These are phyloP conservation scores for Rhynchomys soricoides DNA, from an alignment of 2,113 vertebrate genomes.

Conservation along the genomic window DNA sequence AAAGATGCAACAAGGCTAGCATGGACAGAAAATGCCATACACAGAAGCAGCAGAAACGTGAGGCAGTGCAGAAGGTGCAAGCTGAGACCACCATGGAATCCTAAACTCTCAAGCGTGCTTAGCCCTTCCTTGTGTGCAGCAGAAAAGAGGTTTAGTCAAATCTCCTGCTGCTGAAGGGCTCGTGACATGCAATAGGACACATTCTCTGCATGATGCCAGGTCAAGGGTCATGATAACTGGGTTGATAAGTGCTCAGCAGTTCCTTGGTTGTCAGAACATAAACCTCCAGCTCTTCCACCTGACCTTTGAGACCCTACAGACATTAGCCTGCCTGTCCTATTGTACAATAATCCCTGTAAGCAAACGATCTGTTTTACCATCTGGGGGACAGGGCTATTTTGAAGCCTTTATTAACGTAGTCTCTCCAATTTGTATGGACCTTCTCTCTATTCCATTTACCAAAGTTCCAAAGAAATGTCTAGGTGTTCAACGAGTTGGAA, in stretches of 20 bases:
- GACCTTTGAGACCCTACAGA: neutral
- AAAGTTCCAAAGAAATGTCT: neutral
- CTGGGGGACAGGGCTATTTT: neutral
- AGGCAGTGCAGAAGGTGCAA: neutral
- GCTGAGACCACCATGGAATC: no score
- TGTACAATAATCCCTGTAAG: neutral
- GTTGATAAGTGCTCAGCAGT: neutral
- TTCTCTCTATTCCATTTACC: neutral
- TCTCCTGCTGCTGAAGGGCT: neutral
- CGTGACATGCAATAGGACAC: neutral
- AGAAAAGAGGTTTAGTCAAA: neutral
- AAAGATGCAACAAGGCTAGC: neutral
- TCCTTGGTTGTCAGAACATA: conserved; percentile 2
- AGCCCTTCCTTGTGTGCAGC: neutral
- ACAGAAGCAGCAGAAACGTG: neutral
- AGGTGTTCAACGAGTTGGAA: neutral
- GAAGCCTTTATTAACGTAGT: neutral
- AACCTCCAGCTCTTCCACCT: neutral
- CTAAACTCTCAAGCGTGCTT: neutral
- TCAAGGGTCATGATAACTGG: neutral
- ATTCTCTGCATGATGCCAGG: neutral
- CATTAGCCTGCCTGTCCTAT: neutral
- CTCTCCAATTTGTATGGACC: neutral
- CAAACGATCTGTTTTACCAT: neutral
- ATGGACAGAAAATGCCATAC: neutral